phyloP scores from a whole-genome alignment of 2,888 invertebrate genomes.

The Folsomia manolachei region DNA sequence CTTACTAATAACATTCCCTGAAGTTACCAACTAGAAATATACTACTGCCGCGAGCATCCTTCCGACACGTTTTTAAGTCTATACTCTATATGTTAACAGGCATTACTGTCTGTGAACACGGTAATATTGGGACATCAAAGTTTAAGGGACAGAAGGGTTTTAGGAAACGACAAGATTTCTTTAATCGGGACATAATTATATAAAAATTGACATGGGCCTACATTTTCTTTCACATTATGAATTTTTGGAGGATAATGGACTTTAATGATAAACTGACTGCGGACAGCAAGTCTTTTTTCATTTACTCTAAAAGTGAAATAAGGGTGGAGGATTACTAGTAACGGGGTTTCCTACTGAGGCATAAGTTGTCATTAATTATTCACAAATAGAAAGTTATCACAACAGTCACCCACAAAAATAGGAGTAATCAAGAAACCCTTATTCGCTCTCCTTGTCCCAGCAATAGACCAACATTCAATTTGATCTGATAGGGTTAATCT shows the following conservation, averaged over 20 bases:
- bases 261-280: background rate
- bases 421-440: background rate
- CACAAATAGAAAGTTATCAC: background rate
- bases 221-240: no score
- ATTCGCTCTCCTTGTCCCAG: background rate
- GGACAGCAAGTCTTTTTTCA: background rate
- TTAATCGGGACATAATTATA: no score
- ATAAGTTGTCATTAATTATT: background rate
- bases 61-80: background rate
- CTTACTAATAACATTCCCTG: no score
- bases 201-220: no score
- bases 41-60: background rate
- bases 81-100: background rate
- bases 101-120: no score
- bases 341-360: background rate
- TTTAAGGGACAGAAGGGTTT: no score
- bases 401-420: background rate
- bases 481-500: no score
- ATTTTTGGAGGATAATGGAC: no score
- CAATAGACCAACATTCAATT: background rate
- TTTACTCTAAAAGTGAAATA: background rate
- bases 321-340: background rate
- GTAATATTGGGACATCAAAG: no score
- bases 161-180: no score
- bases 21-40: background rate